These are phyloP conservation scores for Rhineura floridana DNA, from an alignment of 2,113 vertebrate species.

Conservation along the genomic window DNA sequence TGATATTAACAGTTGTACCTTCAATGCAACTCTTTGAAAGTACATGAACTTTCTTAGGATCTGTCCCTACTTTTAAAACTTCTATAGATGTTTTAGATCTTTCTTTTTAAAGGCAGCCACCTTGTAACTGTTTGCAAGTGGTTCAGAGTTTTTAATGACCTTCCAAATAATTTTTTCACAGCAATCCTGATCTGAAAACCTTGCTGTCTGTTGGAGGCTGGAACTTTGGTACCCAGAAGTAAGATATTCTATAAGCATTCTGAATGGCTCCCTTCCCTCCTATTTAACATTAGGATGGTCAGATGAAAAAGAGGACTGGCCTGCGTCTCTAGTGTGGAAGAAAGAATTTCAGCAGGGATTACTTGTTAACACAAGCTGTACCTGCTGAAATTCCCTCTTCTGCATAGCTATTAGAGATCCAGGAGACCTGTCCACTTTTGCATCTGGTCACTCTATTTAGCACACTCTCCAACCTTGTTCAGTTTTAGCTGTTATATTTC, in stretches of 20 bases:
- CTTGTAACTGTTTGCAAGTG: background rate
- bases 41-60: background rate
- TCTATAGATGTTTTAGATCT: background rate
- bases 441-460: too few species aligned
- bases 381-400: too few species aligned
- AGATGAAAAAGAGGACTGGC: background rate
- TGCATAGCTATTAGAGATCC: too few species aligned
- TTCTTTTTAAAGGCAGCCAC: background rate
- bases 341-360: background rate
- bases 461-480: background rate
- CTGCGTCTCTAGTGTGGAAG: background rate
- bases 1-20: background rate
- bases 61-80: background rate
- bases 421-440: too few species aligned
- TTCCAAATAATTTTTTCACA: slow-evolving; percentile 36
- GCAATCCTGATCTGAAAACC: slow-evolving; percentile 73
- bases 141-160: background rate
- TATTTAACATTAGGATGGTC: background rate
- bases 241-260: slow-evolving; percentile 4
- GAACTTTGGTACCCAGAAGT: slow-evolving; percentile 59
- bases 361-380: too few species aligned
- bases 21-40: background rate
- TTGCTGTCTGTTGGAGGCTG: slow-evolving; percentile 63
- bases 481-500: background rate
- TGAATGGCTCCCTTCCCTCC: background rate